Evolutionary conservation across 2,797 vertebrate species (phyloP).

Genomic region (Gambusia yucatana): DNA sequence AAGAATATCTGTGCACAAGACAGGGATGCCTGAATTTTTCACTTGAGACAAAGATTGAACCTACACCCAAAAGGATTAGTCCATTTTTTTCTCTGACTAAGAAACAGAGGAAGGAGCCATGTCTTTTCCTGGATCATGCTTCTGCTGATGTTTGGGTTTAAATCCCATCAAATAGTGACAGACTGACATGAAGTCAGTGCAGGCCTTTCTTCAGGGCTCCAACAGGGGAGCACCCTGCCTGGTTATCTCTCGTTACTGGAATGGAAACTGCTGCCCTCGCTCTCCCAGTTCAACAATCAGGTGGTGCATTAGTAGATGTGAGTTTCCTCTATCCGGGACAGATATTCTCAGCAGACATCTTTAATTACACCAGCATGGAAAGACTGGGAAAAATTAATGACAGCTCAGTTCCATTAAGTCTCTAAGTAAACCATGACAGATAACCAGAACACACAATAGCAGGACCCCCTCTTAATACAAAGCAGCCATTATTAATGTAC

Average conservation of each 20-base stretch:
- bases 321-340: background rate
- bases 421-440: conserved; percentile 10
- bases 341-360: conserved; percentile 8
- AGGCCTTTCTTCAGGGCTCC: background rate
- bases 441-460: conserved; percentile 6
- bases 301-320: background rate
- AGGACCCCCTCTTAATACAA: conserved; percentile 3
- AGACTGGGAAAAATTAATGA: background rate
- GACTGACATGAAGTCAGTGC: background rate
- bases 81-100: background rate
- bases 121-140: background rate
- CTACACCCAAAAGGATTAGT: background rate
- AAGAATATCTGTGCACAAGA: background rate
- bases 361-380: conserved; percentile 6
- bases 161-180: background rate
- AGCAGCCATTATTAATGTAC: background rate
- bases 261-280: background rate
- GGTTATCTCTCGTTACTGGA: background rate
- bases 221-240: background rate
- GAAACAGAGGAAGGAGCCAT: background rate
- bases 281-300: conserved; percentile 1
- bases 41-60: background rate
- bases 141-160: background rate
- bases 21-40: background rate
- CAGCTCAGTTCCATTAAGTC: background rate